Base-by-base conservation (phyloP, 2,113 vertebrate species). In the Abramis brama region DNA sequence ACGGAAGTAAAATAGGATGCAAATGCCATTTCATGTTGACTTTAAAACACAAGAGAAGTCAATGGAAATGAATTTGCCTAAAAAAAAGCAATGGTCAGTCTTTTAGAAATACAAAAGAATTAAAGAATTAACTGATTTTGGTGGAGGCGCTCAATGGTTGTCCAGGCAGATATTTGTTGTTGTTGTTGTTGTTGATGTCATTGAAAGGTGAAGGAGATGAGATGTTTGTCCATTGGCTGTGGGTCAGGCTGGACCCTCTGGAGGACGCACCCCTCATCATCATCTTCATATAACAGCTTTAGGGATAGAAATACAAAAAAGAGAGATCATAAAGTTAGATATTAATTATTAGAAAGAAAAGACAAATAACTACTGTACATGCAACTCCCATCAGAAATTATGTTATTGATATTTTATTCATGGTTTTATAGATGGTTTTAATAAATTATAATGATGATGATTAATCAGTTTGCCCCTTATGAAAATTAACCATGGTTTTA, bases 121-220 rank as follows among this genome's bases (percentile, higher is more conserved):
- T 15, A 45, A 25, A 57, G 2, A 82, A 55, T 84, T n/a, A 86
- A 76, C 85, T 86, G 62, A 47, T 86, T 79, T 86, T 74, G 36
- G n/a, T 6, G 2, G 33, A 7, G 12, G 45, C 8, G 25, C 11
- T 78, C 43, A 66, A 52, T 21, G 73, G 23, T 39, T 71, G 78
- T 66, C 62, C 59, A 64, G 60, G 80, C 27, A 47, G 59, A 52
- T 27, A 68, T 47, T 50, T 30, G 15, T 70, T 62, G n/a, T 21
- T 52, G 47, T 77, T 57, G 50, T 57, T 52, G 47, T 77, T 57
- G 50, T 57, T 80, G 52, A 23, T 27, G 17, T 64, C 85, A 50
- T 2, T 64, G 57, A 36, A 15, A 64, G 80, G 84, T 11, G 84
- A 25, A n/a, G 50, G 57, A 8, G 70, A 0, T 43, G 12, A n/a